Evolutionary conservation across 1,140 invertebrate genomes (phyloP), one percentile per base, ranked within the genome.

Genomic region (Zaprionus nigranus): DNA sequence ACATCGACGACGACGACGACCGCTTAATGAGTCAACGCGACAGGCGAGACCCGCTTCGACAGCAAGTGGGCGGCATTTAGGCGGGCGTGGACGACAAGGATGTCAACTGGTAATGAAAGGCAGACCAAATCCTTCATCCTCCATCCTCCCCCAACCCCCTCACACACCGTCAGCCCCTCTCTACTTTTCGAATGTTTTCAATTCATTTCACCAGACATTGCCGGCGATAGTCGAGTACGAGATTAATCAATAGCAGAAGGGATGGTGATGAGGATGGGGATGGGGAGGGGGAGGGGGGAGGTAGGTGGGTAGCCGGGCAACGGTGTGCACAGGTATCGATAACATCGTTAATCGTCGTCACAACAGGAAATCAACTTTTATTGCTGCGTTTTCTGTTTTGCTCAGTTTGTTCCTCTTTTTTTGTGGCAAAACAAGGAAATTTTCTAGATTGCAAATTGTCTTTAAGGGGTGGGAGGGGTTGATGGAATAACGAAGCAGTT

Each of bases 11-110:
- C 38, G 71, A 15, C 51, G 51, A 22, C 73, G 75, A 77, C 57
- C 68, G 74, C 51, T 78, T 78, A 78, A 63, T 71, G 75, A 58
- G 28, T 43, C 40, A 22, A 36, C 17, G 24, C 56, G 28, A 38
- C 30, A 34, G 28, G 56, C 46, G 11, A 22, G 11, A 22, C 17
- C 17, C 46, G 46, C 46, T 51, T 20, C 20, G 20, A 51, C 20
- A 22, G 38, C 36, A n/a, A 43, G 20, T 36, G 34, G 57, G 57
- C 30, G 57, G 57, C 13, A 30, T 30, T 58, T 58, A 58, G 20
- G 34, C 13, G 57, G 57, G 57, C 34, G 57, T 38, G 57, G 56
- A 38, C 17, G 30, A 38, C 17, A 38, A 59, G 30, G 17, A 34
- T 34, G 30, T 17, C 57, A 59, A 9, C 28, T 20, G 57, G 34